Conservation (phyloP, 2,113 vertebrate genomes). For the Helogale parvula region DNA sequence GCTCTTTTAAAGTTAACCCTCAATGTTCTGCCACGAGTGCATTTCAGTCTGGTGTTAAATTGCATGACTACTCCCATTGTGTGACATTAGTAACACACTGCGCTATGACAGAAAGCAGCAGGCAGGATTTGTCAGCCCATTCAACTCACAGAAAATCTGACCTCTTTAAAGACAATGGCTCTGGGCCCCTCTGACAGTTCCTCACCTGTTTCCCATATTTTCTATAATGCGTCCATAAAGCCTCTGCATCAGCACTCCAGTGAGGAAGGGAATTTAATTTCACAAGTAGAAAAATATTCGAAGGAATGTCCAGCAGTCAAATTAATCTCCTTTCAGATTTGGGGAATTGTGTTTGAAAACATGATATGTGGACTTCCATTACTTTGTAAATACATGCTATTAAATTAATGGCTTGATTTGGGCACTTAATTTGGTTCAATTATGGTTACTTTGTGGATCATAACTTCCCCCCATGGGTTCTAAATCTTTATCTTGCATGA, state of each 20-base stretch:
- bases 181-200: not conserved
- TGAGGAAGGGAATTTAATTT: conserved; percentile 46
- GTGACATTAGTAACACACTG: not conserved
- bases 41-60: not conserved
- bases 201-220: conserved; percentile 65
- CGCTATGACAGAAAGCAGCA: not conserved
- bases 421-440: not conserved
- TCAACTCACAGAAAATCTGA: conserved; percentile 35
- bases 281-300: conserved; percentile 34
- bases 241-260: not conserved
- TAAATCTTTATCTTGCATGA: not conserved
- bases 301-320: conserved; percentile 36
- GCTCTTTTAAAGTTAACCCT: conserved; percentile 31
- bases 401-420: not conserved
- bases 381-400: not conserved
- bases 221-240: conserved; percentile 27
- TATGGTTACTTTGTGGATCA: not conserved
- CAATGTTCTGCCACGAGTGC: not conserved
- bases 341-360: not conserved
- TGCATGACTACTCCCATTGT: not conserved
- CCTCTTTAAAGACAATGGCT: conserved; percentile 65
- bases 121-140: conserved; percentile 54
- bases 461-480: not conserved
- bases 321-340: not conserved
- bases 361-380: not conserved